A percentile compares a stretch with the other conserved stretches of the same genome.
Conservation (phyloP, 2,888 invertebrate species). For the Megamerina dolium region DNA sequence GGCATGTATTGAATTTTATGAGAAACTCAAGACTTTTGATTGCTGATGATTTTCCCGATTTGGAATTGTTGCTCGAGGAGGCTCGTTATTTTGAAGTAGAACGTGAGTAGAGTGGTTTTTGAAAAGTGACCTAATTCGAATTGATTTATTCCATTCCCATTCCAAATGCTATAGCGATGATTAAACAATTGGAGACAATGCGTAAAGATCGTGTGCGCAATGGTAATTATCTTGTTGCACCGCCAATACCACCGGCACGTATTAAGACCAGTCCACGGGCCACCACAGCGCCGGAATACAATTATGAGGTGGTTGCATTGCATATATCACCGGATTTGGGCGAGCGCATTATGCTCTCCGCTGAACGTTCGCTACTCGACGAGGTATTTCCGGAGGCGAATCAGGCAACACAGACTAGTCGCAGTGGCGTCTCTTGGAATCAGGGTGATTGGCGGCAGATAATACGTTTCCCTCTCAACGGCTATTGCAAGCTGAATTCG, state of each 20-base stretch:
- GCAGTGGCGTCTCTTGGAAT: slow-evolving; percentile 75
- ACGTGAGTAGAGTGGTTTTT: slow-evolving; percentile 57
- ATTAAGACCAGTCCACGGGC: slow-evolving; percentile 36
- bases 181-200: slow-evolving; percentile 65
- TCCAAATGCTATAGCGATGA: slow-evolving; percentile 68
- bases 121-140: not conserved
- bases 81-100: slow-evolving; percentile 85
- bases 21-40: slow-evolving; percentile 82
- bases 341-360: slow-evolving; percentile 79
- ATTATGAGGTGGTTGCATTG: slow-evolving; percentile 72
- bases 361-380: slow-evolving; percentile 68
- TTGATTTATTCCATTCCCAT: not conserved
- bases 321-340: slow-evolving; percentile 61
- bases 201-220: slow-evolving; percentile 64
- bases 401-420: slow-evolving; percentile 69
- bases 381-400: slow-evolving; percentile 73
- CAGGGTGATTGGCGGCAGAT: slow-evolving; percentile 75
- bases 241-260: slow-evolving; percentile 46
- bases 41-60: slow-evolving; percentile 78
- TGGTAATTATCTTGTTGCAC: slow-evolving; percentile 51
- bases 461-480: slow-evolving; percentile 79
- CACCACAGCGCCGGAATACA: slow-evolving; percentile 43
- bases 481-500: slow-evolving; percentile 83
- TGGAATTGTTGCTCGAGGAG: slow-evolving; percentile 84
- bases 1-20: slow-evolving; percentile 95